These are phyloP conservation scores for Adelosebastes latens DNA, from an alignment of 2,797 vertebrate species.

Conservation along the genomic window DNA sequence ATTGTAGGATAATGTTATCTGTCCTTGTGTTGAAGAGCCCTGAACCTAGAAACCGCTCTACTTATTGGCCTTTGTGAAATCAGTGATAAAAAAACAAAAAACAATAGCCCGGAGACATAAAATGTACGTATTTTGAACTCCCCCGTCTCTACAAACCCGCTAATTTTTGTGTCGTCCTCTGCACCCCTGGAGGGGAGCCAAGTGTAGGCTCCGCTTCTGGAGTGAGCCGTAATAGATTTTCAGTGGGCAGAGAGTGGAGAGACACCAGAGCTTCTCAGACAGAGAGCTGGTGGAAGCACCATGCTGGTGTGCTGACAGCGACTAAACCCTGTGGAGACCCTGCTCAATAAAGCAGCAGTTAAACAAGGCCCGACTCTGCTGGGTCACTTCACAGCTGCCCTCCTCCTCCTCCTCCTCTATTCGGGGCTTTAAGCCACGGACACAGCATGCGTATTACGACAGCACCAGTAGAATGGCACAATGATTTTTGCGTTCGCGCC, in stretches of 20 bases:
- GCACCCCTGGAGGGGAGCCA: conserved; percentile 59
- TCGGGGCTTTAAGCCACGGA: conserved; percentile 24
- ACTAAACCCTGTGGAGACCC: conserved; percentile 71
- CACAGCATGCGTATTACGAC: conserved; percentile 22
- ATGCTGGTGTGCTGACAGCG: conserved; percentile 63
- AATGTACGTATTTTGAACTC: conserved; percentile 37
- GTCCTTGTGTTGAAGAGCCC: conserved; percentile 65
- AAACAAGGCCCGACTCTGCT: conserved; percentile 70
- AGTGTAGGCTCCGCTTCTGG: conserved; percentile 58
- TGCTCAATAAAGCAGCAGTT: conserved; percentile 76
- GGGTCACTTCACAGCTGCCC: conserved; percentile 66
- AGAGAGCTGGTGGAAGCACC: conserved; percentile 53
- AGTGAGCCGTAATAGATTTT: conserved; percentile 71
- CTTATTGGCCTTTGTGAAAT: conserved; percentile 27
- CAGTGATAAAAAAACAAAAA: conserved; percentile 32
- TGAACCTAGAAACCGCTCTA: conserved; percentile 10
- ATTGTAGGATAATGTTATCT: conserved; percentile 71
- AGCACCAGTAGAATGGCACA: conserved; percentile 20
- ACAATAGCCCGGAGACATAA: conserved; percentile 51
- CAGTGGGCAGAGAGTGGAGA: conserved; percentile 65
- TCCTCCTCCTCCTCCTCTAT: conserved; percentile 24
- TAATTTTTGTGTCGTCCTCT: conserved; percentile 60
- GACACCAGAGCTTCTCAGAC: conserved; percentile 52
- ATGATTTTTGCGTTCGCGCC: not conserved
- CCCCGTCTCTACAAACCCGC: conserved; percentile 23